Base-by-base conservation (phyloP, 2,888 invertebrate species). In the Pristionchus entomophagus region DNA sequence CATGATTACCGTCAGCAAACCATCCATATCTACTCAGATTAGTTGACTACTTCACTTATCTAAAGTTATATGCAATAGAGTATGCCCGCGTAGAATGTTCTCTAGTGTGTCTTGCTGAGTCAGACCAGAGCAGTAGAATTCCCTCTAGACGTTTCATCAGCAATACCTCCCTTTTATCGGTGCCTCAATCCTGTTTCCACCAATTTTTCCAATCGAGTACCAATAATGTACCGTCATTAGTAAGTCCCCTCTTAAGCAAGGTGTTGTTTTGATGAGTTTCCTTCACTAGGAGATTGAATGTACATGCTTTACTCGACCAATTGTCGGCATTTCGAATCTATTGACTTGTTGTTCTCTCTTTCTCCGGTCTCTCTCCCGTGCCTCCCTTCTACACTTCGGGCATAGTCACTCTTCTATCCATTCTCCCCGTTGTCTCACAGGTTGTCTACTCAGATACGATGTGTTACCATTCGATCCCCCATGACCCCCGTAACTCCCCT, bases 281-380 rank as follows among this genome's bases (percentile, higher is more conserved):
- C 62, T n/a, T n/a, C 19, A 41, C 41, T 73, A 73, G 73, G 73
- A 41, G n/a, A 73, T 73, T 73, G 73, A 73, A 26, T 73, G 73
- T 73, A 73, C 41, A 26, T 45, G 73, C 73, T 73, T 73, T 73
- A 73, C n/a, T 41, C 6, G 45, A 56, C 56, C 56, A 10, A 10
- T 45, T 12, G 2, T 26, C 22, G 56, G 2, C 19, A 32, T 65
- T 35, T 65, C 65, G 35, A 4, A 65, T 59, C 35, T 35, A 14
- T 65, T 12, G 32, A 65, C 6, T 35, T 32, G n/a, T 35, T 65
- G 65, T 22, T 56, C 56, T 56, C 56, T 5, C 22, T 17, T 56
- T 35, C 22, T 41, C 73, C 38, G 73, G 73, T 73, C 41, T 14
- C 41, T 19, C 41, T 26, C 59, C 45, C 73, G 73, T 73, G 73